Conservation (phyloP, 2,888 invertebrate species). For the Brenthis ino region DNA sequence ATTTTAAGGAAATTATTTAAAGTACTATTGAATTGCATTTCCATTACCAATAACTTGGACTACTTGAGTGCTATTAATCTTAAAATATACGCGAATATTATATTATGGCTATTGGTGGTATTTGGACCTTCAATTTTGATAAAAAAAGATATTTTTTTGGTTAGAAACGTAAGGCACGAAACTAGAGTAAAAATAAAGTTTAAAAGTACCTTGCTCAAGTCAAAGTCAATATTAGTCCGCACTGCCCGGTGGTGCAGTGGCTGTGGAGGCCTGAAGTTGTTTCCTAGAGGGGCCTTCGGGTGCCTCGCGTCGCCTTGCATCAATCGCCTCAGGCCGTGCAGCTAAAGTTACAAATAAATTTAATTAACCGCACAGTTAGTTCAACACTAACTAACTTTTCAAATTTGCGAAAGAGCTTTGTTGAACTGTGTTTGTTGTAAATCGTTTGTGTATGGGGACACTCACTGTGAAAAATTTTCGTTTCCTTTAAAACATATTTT, state of each 20-base stretch:
- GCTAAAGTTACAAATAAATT: slow-evolving; percentile 76
- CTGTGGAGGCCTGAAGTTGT: slow-evolving; percentile 97
- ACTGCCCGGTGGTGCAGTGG: slow-evolving; percentile 96
- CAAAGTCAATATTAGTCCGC: slow-evolving; percentile 98
- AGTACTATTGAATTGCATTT: no score
- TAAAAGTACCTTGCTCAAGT: slow-evolving; percentile 86
- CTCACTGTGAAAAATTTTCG: neutral
- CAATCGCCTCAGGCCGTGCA: slow-evolving; percentile 90
- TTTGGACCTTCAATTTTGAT: no score
- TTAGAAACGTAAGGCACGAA: neutral
- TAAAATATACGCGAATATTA: no score
- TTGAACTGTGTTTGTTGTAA: slow-evolving; percentile 26
- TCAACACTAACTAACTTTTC: slow-evolving; percentile 43
- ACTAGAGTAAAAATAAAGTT: neutral
- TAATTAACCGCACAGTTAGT: slow-evolving; percentile 46
- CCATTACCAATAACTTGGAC: no score
- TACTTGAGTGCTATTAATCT: no score
- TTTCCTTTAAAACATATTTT: neutral
- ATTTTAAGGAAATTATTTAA: no score
- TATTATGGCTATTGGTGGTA: no score
- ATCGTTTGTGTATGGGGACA: slow-evolving; percentile 12
- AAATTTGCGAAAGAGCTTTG: slow-evolving; percentile 32
- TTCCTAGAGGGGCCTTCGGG: slow-evolving; percentile 94
- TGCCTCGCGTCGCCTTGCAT: slow-evolving; percentile 94
- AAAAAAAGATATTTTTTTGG: no score